These are phyloP conservation scores for Himalopsyche kuldschensis DNA, from an alignment of 2,888 invertebrate genomes.

Conservation along the genomic window DNA sequence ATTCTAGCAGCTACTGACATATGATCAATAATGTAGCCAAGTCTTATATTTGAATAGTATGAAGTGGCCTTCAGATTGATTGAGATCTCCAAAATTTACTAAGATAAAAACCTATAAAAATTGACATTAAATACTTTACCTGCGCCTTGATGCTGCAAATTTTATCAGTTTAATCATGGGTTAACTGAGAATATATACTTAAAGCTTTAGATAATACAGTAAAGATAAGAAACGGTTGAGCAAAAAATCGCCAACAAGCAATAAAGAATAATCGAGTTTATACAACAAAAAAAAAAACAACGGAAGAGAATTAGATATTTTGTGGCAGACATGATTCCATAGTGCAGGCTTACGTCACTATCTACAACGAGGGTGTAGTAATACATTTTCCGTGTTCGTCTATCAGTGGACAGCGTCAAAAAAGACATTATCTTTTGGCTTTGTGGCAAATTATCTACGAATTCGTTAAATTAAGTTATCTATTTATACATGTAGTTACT, in stretches of 20 bases:
- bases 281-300: not conserved
- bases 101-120: not conserved
- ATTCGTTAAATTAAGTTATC: not conserved
- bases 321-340: not conserved
- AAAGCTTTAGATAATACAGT: not conserved
- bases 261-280: not conserved
- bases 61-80: not conserved
- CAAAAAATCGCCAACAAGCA: not conserved
- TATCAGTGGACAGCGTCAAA: not conserved
- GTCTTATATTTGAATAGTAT: no score
- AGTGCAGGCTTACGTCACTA: not conserved
- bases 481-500: not conserved
- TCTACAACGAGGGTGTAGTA: not conserved
- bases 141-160: not conserved
- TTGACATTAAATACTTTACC: not conserved
- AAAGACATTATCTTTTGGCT: not conserved
- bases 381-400: conserved; percentile 8
- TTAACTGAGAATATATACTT: not conserved
- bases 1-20: no score
- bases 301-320: not conserved
- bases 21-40: no score
- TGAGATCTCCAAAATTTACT: not conserved
- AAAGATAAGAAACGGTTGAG: not conserved
- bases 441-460: conserved; percentile 4
- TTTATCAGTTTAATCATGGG: not conserved